A percentile compares a stretch with the other conserved stretches of the same genome.
Conservation (phyloP, 1,140 invertebrate genomes). For the Achatina immaculata region DNA sequence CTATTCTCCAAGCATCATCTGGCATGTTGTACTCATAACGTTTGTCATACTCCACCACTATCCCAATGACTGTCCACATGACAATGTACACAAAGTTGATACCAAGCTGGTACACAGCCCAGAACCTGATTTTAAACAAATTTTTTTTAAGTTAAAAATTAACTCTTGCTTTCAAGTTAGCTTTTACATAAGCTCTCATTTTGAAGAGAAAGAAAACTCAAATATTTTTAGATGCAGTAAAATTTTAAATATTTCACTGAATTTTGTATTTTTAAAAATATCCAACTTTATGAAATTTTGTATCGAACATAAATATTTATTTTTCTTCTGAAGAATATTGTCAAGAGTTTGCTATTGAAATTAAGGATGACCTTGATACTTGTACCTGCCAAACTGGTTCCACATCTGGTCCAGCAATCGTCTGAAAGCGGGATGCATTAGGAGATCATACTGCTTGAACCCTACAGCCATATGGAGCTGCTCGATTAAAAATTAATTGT, state of each 20-base stretch:
- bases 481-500: slow-evolving; percentile 29
- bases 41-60: slow-evolving; percentile 62
- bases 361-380: no score
- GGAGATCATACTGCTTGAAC: slow-evolving; percentile 61
- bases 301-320: no score
- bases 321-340: no score
- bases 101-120: slow-evolving; percentile 56
- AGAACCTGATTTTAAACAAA: slow-evolving; percentile 51
- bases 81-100: slow-evolving; percentile 66
- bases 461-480: slow-evolving; percentile 60
- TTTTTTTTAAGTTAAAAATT: slow-evolving; percentile 10
- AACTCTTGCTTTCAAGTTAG: not conserved
- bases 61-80: slow-evolving; percentile 65
- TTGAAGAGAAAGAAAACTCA: no score
- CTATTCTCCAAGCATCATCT: slow-evolving; percentile 64
- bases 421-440: slow-evolving; percentile 57
- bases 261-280: no score
- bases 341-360: no score
- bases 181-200: not conserved
- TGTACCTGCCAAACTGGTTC: slow-evolving; percentile 64
- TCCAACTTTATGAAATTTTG: no score
- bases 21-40: slow-evolving; percentile 61
- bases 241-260: no score
- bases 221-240: no score
- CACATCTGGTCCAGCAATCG: slow-evolving; percentile 60